Base-by-base conservation (phyloP, 2,888 invertebrate genomes). In the Drosophila pseudotakahashii region DNA sequence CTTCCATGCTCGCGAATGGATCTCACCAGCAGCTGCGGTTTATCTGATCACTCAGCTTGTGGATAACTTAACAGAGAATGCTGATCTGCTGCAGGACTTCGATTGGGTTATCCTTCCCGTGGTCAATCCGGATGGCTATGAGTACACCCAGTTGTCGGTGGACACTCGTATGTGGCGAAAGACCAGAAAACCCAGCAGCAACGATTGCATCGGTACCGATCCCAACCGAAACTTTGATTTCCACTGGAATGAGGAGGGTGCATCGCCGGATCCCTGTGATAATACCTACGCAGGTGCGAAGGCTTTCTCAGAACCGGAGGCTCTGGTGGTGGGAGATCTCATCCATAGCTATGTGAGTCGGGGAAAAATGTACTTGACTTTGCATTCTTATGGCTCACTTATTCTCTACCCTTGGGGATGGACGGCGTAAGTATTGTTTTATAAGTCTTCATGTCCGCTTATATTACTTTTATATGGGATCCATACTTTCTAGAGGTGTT, bases 51-150 rank as follows among this genome's bases (percentile, higher is more conserved):
- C 93, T 55, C 91, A 94, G 57, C 86, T 95, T 53, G 93, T 94
- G 7, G 93, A 93, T 44, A 92, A 93, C 64, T 88, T 90, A 14
- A 81, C 73, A 16, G 66, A 54, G 3, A 90, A 92, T 75, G 78
- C 78, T 0, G 91, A 93, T 32, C 82, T 95, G 5, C 86, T 94
- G 7, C 89, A 93, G 9, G 91, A 93, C 30, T 93, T 94, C 44
- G 95, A 96, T 83, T 95, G 95, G 94, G 93, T 94, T 64, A 91
- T 95, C n/a, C 78, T 95, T 60, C 95, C 95, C 0, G 90, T 94
- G 0, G 93, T 94, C 13, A 96, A 96, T 89, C 94, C 95, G 2
- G 96, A 96, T 89, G 96, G 96, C 0, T 96, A 95, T 78, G 94
- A 93, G 71, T 95, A 92, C 88, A 92, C 94, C 0, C 93, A 93